Base-by-base conservation (phyloP, 2,888 invertebrate species). In the Ischnura elegans region DNA sequence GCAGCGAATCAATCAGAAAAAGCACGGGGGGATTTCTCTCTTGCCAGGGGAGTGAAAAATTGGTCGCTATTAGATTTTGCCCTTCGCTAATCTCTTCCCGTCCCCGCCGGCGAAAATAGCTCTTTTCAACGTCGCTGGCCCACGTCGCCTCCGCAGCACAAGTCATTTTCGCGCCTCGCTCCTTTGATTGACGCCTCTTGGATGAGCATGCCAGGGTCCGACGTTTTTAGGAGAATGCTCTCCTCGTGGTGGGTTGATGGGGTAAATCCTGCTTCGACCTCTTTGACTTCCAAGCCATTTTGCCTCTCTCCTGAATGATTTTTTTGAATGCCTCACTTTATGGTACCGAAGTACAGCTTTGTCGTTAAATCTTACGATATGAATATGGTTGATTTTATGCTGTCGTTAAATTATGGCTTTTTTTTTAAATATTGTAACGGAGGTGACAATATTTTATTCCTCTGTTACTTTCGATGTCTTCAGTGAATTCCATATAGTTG, bases 1-100 rank as follows among this genome's bases (percentile, higher is more conserved):
- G 46, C 43, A 25, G 76, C 43, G 86, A 86, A 86, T 86, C 86
- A 86, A 86, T 86, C 86, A 86, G 46, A 25, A 46, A 46, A n/a
- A n/a, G 0, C 45, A 25, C 86, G 8, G n/a, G 2, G 21, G n/a
- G n/a, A 36, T 4, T 16, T 36, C 13, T 76, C 76, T 36, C 29
- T 76, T 36, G 29, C 76, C 36, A 29, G 76, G 36, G 36, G 76
- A 36, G 76, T 76, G 76, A 76, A 76, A 76, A 76, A 76, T 76
- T 76, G 76, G 76, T 76, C 76, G 76, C 76, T 76, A 76, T 76
- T 76, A 76, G 76, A 76, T 76, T 76, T 61, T 36, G 8, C 76
- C n/a, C 76, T 0, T 42, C 43, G 45, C 86, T 45, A 86, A 86
- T 86, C 86, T n/a, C n/a, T n/a, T n/a, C 46, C 76, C 21, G 19